Base-by-base conservation (phyloP, 2,797 vertebrate species). In the Lepus townsendii region DNA sequence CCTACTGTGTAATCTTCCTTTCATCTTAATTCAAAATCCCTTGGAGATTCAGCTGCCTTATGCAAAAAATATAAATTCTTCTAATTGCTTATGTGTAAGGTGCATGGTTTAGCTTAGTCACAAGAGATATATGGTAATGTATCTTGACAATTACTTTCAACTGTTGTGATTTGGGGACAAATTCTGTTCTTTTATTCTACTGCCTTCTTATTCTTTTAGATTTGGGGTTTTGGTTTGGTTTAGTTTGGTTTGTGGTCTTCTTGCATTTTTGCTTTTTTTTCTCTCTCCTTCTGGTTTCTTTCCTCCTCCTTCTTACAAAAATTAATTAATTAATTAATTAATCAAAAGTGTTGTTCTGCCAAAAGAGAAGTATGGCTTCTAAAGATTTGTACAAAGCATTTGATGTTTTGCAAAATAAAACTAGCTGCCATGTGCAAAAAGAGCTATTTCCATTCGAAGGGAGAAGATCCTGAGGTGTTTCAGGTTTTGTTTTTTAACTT, bases 1-100 rank as follows among this genome's bases (percentile, higher is more conserved):
- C 76, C 72, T 96, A 72, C 95, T 96, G 71, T 92, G 83, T 96
- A 94, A 90, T 97, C 92, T 97, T 76, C 94, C 94, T 97, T 97
- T 97, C 96, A 97, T 97, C 97, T 97, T 96, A 92, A 96, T 94
- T 97, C 82, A 92, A 22, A 92, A 95, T 80, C 76, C 97, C 94
- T 86, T 93, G 24, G 97, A 96, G 96, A 95, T 71, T 96, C 87
- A 95, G 82, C 80, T 95, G 60, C 35, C 79, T 92, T 83, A 95
- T 97, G 75, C 69, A 93, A 84, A 50, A 68, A 96, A 95, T 97
- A 93, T 88, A 95, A 95, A 92, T 91, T 65, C 85, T 96, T 87
- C 95, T 97, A 89, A 96, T 98, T 96, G 92, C 78, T 96, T 57
- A 52, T 96, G 26, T 83, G 75, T 94, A 14, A 75, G 32, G 24